Percentiles rank a stretch among this genome's conserved stretches.
These are phyloP conservation scores for Apamea epomidion DNA, from an alignment of 2,888 invertebrate genomes.

Conservation along the genomic window DNA sequence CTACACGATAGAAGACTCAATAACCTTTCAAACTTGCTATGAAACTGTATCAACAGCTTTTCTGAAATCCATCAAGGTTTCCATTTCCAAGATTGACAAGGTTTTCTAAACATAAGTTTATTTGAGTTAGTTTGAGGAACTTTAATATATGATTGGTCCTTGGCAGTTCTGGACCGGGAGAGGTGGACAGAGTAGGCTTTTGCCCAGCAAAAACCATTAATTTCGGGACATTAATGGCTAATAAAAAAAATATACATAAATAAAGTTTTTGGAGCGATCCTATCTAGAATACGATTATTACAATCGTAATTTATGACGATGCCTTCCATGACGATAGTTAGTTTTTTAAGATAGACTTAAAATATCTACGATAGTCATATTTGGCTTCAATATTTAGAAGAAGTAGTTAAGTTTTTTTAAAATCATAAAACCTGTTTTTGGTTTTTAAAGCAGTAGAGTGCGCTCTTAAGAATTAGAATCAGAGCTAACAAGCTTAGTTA, in stretches of 20 bases:
- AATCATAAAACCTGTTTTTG: slow-evolving; percentile 29
- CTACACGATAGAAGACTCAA: slow-evolving; percentile 8
- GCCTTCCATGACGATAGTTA: too few species aligned
- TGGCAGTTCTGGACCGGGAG: too few species aligned
- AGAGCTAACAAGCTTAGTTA: not conserved
- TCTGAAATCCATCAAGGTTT: slow-evolving; percentile 1
- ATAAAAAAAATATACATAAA: too few species aligned
- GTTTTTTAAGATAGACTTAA: not conserved
- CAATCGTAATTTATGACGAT: too few species aligned
- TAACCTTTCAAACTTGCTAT: not conserved
- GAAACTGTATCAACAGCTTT: slow-evolving; percentile 22
- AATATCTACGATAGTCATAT: slow-evolving; percentile 7
- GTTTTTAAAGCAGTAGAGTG: slow-evolving; percentile 21
- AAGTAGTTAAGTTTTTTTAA: slow-evolving; percentile 15
- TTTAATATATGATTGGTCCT: too few species aligned
- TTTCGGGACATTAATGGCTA: too few species aligned
- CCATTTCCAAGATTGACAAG: not conserved
- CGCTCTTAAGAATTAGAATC: slow-evolving; percentile 12
- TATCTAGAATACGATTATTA: too few species aligned
- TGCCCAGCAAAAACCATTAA: too few species aligned
- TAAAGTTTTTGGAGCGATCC: too few species aligned
- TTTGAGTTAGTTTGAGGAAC: not conserved
- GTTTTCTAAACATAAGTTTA: not conserved
- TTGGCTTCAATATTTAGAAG: not conserved
- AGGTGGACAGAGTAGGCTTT: too few species aligned